Evolutionary conservation across 2,888 invertebrate genomes (phyloP).

Genomic region (Sphaeridia pumilis): DNA sequence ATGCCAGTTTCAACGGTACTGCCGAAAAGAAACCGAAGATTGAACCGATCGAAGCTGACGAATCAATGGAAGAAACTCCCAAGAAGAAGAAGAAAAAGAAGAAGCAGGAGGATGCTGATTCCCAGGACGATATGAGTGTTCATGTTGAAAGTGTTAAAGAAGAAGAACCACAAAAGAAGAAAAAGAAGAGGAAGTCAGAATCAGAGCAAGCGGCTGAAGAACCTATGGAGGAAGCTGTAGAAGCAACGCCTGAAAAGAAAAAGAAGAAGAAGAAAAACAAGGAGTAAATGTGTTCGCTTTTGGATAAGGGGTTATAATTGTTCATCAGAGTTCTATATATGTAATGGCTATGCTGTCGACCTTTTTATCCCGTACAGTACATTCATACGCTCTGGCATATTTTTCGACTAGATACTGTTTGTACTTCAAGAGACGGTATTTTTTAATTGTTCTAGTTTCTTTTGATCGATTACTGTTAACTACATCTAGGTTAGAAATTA

Average conservation of each 20-base stretch:
- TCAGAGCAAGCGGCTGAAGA: conserved; percentile 6
- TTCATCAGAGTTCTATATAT: no score
- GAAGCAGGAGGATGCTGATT: not conserved
- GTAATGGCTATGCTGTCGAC: no score
- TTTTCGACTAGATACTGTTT: no score
- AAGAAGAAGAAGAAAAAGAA: conserved; percentile 30
- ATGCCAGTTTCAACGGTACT: no score
- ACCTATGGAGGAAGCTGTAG: conserved; percentile 10
- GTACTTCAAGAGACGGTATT: no score
- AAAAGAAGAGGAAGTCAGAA: conserved; percentile 8
- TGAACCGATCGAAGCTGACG: not conserved
- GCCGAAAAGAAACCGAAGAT: conserved; percentile 5
- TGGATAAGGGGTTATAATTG: no score
- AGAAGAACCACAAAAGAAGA: conserved; percentile 18
- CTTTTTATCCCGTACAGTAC: no score
- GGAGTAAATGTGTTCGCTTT: no score
- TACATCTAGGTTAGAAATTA: no score
- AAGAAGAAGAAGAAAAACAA: conserved; percentile 25
- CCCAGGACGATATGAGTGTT: not conserved
- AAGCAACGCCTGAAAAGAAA: conserved; percentile 23
- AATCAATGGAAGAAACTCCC: conserved; percentile 5
- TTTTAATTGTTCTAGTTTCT: no score
- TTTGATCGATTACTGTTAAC: no score
- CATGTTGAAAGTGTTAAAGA: conserved; percentile 10
- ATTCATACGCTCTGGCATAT: no score